Percentiles rank a stretch among this genome's conserved stretches.
These are phyloP conservation scores for Botrylloides violaceus DNA, from an alignment of 23 tunicate genomes.

Conservation along the genomic window DNA sequence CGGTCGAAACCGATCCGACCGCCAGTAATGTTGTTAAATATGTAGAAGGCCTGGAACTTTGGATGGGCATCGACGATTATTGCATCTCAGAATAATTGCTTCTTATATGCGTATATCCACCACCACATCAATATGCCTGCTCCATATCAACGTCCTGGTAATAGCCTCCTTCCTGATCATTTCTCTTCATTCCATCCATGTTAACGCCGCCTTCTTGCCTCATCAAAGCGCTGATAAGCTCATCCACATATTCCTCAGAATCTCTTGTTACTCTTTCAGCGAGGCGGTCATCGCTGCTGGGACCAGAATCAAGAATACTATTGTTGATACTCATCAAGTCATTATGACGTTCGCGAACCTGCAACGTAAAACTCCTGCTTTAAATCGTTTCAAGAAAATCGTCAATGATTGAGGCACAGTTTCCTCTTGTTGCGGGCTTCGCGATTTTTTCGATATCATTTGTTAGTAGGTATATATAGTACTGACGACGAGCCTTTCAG, in stretches of 20 bases:
- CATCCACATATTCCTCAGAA: slow-evolving; percentile 45
- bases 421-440: too few relatives aligned
- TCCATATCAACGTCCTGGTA: slow-evolving; percentile 26
- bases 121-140: not conserved
- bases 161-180: slow-evolving; percentile 1
- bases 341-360: slow-evolving; percentile 53
- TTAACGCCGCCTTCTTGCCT: slow-evolving; percentile 15
- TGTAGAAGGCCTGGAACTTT: too few relatives aligned
- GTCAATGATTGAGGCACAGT: too few relatives aligned
- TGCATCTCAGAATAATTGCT: too few relatives aligned
- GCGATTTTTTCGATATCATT: too few relatives aligned
- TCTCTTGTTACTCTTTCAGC: slow-evolving; percentile 61
- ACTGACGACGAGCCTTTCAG: too few relatives aligned
- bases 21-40: too few relatives aligned
- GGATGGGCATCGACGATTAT: too few relatives aligned
- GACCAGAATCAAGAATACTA: slow-evolving; percentile 57
- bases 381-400: too few relatives aligned
- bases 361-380: not conserved
- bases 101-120: too few relatives aligned
- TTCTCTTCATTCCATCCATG: not conserved
- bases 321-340: slow-evolving; percentile 30
- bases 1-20: too few relatives aligned
- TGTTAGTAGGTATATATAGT: too few relatives aligned
- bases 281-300: slow-evolving; percentile 63
- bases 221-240: slow-evolving; percentile 26